phyloP scores from a whole-genome alignment of 2,113 vertebrate genomes.

The Cranoglanis bouderius region DNA sequence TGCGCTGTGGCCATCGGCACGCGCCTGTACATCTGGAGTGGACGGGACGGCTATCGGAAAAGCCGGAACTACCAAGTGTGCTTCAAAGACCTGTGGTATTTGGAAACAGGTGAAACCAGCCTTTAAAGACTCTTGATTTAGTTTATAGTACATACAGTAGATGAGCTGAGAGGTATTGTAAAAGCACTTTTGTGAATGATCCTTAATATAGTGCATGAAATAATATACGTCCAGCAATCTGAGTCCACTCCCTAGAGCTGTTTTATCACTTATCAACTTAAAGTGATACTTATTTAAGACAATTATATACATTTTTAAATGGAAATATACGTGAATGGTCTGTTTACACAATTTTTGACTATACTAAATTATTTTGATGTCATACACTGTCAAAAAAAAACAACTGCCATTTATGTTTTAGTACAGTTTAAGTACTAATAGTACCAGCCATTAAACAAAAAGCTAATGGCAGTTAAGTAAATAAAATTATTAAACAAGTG shows the following conservation, averaged over 20 bases:
- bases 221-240: not conserved
- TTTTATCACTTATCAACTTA: not conserved
- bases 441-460: not conserved
- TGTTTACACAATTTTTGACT: not conserved
- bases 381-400: not conserved
- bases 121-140: not conserved
- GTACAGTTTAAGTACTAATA: not conserved
- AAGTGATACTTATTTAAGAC: not conserved
- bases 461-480: not conserved
- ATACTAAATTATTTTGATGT: not conserved
- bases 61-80: conserved; percentile 96
- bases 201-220: not conserved
- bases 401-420: not conserved
- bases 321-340: not conserved
- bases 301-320: not conserved
- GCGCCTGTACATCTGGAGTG: conserved; percentile 96
- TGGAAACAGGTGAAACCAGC: conserved; percentile 85
- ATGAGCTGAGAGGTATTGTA: not conserved
- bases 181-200: not conserved
- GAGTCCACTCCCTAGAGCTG: not conserved
- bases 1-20: conserved; percentile 86
- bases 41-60: conserved; percentile 92
- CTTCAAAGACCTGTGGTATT: conserved; percentile 98
- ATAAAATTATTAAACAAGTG: not conserved
- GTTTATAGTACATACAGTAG: not conserved